Evolutionary conservation across 2,113 vertebrate genomes (phyloP).

Genomic region (Orientallactaga bullata): DNA sequence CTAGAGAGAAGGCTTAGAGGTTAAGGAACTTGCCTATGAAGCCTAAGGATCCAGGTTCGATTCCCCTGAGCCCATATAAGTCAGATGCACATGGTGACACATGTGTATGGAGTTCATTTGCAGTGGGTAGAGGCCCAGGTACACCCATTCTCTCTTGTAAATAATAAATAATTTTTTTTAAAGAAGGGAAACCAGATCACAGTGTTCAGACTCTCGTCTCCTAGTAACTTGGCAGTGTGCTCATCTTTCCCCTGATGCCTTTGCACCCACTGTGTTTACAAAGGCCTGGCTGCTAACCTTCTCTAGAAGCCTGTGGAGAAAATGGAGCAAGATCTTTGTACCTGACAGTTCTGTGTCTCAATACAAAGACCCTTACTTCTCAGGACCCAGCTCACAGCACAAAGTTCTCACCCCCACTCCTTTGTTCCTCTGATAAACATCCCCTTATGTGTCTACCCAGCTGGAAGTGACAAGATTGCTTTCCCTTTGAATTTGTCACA

Average conservation of each 20-base stretch:
- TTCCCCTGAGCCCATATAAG: too few relatives aligned
- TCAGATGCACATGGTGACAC: too few relatives aligned
- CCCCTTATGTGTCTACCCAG: background rate
- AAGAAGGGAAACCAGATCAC: background rate
- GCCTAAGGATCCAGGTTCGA: too few relatives aligned
- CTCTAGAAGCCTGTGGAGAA: background rate
- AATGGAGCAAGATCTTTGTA: background rate
- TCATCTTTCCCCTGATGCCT: background rate
- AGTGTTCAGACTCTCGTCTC: background rate
- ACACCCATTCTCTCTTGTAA: too few relatives aligned
- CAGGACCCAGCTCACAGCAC: background rate
- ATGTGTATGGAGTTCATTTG: too few relatives aligned
- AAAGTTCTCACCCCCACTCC: accelerated
- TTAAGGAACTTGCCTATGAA: too few relatives aligned
- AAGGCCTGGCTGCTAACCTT: background rate
- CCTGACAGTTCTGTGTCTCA: background rate
- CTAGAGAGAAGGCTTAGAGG: too few relatives aligned
- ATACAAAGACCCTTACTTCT: background rate
- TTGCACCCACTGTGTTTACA: too few relatives aligned
- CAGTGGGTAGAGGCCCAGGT: too few relatives aligned
- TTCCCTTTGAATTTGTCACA: background rate
- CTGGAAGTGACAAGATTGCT: background rate
- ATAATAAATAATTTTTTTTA: too few relatives aligned
- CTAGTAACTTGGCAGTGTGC: background rate
- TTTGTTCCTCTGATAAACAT: background rate